Evolutionary conservation across 2,113 vertebrate species (phyloP), one percentile per base, ranked within the genome.

Genomic region (Boulengeromyrus knoepffleri): DNA sequence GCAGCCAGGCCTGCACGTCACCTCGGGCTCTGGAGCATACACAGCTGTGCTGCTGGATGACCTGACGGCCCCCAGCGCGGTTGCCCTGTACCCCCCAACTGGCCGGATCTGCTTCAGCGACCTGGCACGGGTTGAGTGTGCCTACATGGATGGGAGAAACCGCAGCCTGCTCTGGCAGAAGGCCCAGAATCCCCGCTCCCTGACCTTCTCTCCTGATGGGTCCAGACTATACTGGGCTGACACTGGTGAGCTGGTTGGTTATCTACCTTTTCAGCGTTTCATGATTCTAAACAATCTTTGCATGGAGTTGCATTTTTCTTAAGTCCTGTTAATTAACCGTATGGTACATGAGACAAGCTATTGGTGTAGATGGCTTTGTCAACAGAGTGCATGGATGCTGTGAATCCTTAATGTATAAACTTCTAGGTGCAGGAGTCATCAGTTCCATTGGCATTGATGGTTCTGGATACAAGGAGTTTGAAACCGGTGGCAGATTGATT

Each of bases 161-260:
- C 94, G 94, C 58, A 95, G 89, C 13, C 91, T 87, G 0, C 89
- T 98, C 53, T 97, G 97, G 97, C 96, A 90, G 77, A 96, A 93
- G 84, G 94, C 95, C 3, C 91, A 92, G 15, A 88, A 92, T 58
- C 97, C 97, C 0, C 85, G 92, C 0, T 97, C 97, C 17, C 90
- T 99, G 4, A 4, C 94, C 13, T 96, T 98, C 31, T 95, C 94
- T 0, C 92, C 88, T 77, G 92, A 95, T 0, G 96, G 97, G 12
- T 94, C 94, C n/a, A 93, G 89, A 5, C 92, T 99, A 27, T 97
- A 97, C 92, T 99, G 98, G 98, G 97, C 97, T 85, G 97, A 99
- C 53, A 91, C 80, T 0, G 93, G 98, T 98, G 93, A 95, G 92
- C 17, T 17, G 52, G 21, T 80, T 80, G 74, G 21, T 49, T 0